Evolutionary conservation across 1,140 invertebrate genomes (phyloP).

Genomic region (Nasonia longicornis): DNA sequence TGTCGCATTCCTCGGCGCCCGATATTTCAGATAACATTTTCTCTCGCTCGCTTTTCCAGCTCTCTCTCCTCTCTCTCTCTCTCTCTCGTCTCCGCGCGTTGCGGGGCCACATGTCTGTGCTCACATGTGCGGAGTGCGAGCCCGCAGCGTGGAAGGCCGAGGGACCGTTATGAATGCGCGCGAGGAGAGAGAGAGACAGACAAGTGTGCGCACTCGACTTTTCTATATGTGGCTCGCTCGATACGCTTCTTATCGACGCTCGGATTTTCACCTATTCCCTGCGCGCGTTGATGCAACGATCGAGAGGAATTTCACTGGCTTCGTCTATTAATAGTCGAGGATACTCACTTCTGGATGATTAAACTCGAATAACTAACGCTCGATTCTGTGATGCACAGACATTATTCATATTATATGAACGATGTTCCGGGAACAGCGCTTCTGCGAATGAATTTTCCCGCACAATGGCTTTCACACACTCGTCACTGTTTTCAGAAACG

Average conservation of each 20-base stretch:
- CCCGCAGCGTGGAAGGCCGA: conserved; percentile 30
- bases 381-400: no score
- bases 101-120: not conserved
- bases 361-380: no score
- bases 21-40: conserved; percentile 36
- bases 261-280: no score
- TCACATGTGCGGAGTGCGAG: not conserved
- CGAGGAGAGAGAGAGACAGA: not conserved
- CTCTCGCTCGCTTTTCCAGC: conserved; percentile 9
- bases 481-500: no score
- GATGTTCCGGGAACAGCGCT: no score
- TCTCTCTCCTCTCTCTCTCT: not conserved
- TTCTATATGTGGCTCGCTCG: not conserved
- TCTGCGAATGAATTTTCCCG: no score
- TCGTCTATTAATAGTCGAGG: no score
- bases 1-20: conserved; percentile 34
- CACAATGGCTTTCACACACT: no score
- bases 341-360: no score
- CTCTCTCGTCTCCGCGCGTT: not conserved
- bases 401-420: no score
- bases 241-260: not conserved
- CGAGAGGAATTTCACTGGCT: no score
- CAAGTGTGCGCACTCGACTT: conserved; percentile 34
- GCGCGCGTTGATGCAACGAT: no score
- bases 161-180: conserved; percentile 43